A percentile compares a stretch with the other conserved stretches of the same genome.
phyloP scores from a whole-genome alignment of 2,797 vertebrate genomes.

The Acipenser transmontanus region DNA sequence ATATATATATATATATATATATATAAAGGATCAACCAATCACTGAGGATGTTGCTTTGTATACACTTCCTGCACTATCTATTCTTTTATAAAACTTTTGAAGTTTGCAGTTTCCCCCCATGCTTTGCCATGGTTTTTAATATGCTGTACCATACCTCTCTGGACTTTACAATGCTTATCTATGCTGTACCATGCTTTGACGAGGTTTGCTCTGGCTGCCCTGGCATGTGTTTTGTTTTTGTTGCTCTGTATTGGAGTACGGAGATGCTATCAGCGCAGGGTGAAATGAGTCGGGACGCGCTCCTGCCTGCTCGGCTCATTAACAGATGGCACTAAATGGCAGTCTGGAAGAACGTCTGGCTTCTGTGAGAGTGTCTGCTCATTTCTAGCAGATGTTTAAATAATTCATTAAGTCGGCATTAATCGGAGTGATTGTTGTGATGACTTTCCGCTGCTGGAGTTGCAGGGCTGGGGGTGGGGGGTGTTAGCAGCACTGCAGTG shows the following conservation, averaged over 20 bases:
- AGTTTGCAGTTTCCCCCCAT: no score
- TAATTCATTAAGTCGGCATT: not conserved
- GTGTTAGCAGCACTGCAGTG: not conserved
- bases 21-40: no score
- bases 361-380: not conserved
- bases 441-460: not conserved
- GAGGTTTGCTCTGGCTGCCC: no score
- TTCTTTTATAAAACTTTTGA: no score
- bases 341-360: not conserved
- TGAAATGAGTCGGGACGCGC: not conserved
- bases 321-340: not conserved
- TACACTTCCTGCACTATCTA: no score
- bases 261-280: not conserved
- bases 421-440: slow-evolving; percentile 2
- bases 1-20: no score
- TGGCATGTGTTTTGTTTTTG: no score
- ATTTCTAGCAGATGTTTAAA: slow-evolving; percentile 8
- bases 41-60: no score
- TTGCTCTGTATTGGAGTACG: not conserved
- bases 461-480: not conserved
- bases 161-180: no score
- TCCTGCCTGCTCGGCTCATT: not conserved
- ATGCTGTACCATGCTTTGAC: no score
- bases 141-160: no score
- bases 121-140: no score